A percentile compares a stretch with the other conserved stretches of the same genome.
Evolutionary conservation across 2,113 vertebrate genomes (phyloP).

Genomic region (Furnarius figulus): DNA sequence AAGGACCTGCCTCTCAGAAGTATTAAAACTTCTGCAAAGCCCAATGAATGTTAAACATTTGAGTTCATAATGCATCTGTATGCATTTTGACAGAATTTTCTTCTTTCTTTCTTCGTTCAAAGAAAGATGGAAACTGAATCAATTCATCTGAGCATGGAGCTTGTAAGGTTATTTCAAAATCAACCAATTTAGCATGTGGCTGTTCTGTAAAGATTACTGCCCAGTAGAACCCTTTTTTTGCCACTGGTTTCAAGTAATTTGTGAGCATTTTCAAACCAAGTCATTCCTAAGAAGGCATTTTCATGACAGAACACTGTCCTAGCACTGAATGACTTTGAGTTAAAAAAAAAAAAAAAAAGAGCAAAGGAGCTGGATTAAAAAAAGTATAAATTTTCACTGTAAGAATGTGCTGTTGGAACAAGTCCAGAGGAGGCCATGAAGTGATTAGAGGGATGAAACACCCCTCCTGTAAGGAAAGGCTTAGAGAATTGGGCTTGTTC

Average conservation of each 20-base stretch:
- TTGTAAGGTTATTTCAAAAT: not conserved
- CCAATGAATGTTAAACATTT: not conserved
- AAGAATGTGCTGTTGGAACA: fast-evolving
- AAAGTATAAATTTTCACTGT: not conserved
- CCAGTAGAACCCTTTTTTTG: not conserved
- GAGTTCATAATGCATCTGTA: not conserved
- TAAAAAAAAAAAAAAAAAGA: not conserved
- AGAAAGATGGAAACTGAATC: not conserved
- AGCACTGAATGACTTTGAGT: not conserved
- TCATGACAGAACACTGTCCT: not conserved
- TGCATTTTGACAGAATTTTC: not conserved
- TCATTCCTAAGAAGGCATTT: not conserved
- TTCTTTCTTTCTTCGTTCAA: not conserved
- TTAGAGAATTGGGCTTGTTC: not conserved
- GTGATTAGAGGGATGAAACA: not conserved
- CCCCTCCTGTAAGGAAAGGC: not conserved
- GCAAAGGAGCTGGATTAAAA: not conserved
- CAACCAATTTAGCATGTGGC: not conserved
- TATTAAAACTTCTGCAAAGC: not conserved
- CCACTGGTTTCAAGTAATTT: not conserved
- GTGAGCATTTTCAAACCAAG: not conserved
- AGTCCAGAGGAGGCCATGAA: not conserved
- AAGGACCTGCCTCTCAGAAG: not conserved
- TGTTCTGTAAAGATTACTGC: not conserved
- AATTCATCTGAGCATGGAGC: not conserved